Percentiles rank a stretch among this genome's conserved stretches.
Conservation (phyloP, 2,888 invertebrate genomes). For the Folsomia manolachei region DNA sequence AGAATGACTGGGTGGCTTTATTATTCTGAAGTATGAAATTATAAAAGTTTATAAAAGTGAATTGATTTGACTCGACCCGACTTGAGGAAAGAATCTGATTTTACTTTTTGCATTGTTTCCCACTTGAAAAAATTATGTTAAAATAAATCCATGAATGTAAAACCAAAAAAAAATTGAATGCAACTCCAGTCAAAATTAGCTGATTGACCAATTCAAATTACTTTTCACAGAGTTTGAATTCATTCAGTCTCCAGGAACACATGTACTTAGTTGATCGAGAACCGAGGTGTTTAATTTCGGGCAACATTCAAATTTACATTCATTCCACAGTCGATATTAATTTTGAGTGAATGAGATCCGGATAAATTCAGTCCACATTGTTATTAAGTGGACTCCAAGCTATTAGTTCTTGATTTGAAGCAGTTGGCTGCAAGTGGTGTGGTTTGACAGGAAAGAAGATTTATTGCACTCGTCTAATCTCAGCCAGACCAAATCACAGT, state of each 20-base stretch:
- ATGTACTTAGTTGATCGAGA: not conserved
- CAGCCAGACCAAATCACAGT: slow-evolving; percentile 42
- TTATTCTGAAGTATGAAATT: slow-evolving; percentile 1
- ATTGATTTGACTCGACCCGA: no score
- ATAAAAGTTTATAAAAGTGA: no score
- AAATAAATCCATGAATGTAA: no score
- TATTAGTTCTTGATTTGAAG: not conserved
- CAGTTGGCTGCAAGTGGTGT: not conserved
- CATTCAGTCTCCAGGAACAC: no score
- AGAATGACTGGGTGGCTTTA: not conserved
- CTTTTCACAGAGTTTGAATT: not conserved
- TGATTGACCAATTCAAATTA: not conserved
- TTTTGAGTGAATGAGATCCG: not conserved
- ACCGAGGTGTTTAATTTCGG: slow-evolving; percentile 4
- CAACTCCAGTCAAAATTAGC: not conserved
- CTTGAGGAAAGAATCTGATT: no score
- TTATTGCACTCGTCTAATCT: slow-evolving; percentile 38
- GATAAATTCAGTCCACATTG: slow-evolving; percentile 15
- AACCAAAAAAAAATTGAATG: no score
- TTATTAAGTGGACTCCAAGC: slow-evolving; percentile 2
- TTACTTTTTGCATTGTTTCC: not conserved
- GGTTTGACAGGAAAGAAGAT: slow-evolving; percentile 39
- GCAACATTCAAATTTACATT: slow-evolving; percentile 1
- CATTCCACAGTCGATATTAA: not conserved
- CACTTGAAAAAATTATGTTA: not conserved